Evolutionary conservation across 1,140 invertebrate genomes (phyloP), one percentile per base, ranked within the genome.

Genomic region (Homarus americanus): DNA sequence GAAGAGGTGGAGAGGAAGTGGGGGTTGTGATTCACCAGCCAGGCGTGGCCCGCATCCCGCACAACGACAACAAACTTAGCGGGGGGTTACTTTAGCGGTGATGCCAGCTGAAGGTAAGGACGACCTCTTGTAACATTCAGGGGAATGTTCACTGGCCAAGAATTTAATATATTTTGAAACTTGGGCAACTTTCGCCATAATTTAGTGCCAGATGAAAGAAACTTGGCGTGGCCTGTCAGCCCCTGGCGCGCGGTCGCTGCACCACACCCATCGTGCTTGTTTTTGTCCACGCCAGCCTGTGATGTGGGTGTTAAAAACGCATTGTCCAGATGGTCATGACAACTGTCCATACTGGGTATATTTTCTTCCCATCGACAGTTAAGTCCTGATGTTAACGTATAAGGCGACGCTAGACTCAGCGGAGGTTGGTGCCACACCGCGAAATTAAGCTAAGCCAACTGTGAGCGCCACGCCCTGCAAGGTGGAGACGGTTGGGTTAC

Each of bases 11-110:
- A 32, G 58, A 83, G 82, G 82, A 83, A 83, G 82, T 69, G 58
- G 82, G 82, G 49, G 82, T 83, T 69, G 82, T 83, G 82, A 83
- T 83, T 83, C 82, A 83, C 82, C 82, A 69, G 17, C 82, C 34
- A 83, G 82, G 82, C 82, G 82, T 83, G 82, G 82, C 72, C 72
- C 82, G 82, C 82, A 83, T 83, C 82, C 82, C 82, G 82, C 82
- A 83, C 66, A 83, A 12, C 82, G 58, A 83, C 66, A 34, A 34
- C 63, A 15, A 72, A 69, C 32, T 72, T 83, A n/a, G 63, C 34
- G n/a, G 38, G 58, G 34, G 15, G 20, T 66, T 69, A 83, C 58
- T 83, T 83, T 83, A 28, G 63, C 82, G 82, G 53, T 28, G 28
- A 12, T 40, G 38, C 72, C 4, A 20, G 34, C 34, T 36, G 4